These are phyloP conservation scores for Mylabris sibirica DNA, from an alignment of 2,888 invertebrate genomes.

Conservation along the genomic window DNA sequence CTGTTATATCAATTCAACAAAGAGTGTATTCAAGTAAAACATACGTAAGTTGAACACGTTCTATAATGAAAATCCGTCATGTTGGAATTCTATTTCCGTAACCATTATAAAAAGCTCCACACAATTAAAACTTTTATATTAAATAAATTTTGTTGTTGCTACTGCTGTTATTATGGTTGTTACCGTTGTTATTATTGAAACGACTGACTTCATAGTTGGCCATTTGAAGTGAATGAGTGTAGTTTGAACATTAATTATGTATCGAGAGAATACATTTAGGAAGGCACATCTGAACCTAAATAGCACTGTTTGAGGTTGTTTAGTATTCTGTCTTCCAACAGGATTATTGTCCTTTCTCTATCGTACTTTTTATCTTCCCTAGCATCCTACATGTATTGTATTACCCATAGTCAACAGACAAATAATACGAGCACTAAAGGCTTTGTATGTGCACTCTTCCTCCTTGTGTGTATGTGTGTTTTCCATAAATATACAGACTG, in stretches of 20 bases:
- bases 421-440: not conserved
- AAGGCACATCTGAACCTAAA: constrained; percentile 29
- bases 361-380: not conserved
- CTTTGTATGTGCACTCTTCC: not conserved
- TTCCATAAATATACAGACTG: too few species aligned
- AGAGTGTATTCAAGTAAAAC: not conserved
- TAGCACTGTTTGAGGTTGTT: constrained; percentile 33
- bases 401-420: not conserved
- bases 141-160: constrained; percentile 3
- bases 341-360: not conserved
- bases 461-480: too few species aligned
- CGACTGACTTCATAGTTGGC: not conserved
- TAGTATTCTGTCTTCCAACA: constrained; percentile 20
- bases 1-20: constrained; percentile 17
- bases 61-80: not conserved
- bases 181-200: not conserved
- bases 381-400: not conserved
- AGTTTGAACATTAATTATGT: constrained; percentile 28
- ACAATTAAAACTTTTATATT: not conserved
- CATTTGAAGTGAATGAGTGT: not conserved
- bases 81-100: not conserved
- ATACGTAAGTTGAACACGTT: not conserved
- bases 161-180: not conserved
- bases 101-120: not conserved
- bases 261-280: constrained; percentile 29